phyloP scores from a whole-genome alignment of 2,113 vertebrate genomes.

The Atrichornis clamosus region DNA sequence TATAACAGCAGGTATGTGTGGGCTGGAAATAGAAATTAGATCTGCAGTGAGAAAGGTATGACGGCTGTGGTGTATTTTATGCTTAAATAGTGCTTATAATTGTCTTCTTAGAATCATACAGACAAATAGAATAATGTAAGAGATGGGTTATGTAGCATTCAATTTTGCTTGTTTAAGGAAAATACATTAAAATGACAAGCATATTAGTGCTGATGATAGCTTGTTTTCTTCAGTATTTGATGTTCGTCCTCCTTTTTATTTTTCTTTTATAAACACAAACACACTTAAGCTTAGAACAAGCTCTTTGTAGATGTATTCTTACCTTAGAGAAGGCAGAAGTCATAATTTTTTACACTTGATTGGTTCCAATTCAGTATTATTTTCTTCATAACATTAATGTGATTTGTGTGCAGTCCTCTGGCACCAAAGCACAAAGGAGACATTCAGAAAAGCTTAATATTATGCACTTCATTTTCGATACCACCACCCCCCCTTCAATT shows the following conservation, averaged over 20 bases:
- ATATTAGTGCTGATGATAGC: neutral
- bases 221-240: constrained; percentile 21
- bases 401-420: neutral
- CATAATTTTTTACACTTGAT: neutral
- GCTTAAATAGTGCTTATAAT: neutral
- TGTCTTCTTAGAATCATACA: neutral
- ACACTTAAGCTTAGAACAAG: neutral
- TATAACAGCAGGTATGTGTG: neutral
- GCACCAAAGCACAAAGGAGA: neutral
- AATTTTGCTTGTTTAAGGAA: neutral
- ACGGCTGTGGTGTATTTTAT: neutral
- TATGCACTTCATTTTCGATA: neutral
- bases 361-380: neutral
- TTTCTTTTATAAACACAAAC: neutral
- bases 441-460: neutral
- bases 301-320: neutral
- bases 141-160: neutral
- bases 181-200: neutral
- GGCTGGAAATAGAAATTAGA: neutral
- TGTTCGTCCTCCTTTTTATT: neutral
- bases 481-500: neutral
- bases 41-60: neutral
- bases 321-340: neutral
- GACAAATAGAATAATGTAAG: neutral
- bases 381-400: neutral